Percentiles rank a stretch among this genome's conserved stretches.
These are phyloP conservation scores for Pterocles orientalis DNA, from an alignment of 2,113 vertebrate species.

Conservation along the genomic window DNA sequence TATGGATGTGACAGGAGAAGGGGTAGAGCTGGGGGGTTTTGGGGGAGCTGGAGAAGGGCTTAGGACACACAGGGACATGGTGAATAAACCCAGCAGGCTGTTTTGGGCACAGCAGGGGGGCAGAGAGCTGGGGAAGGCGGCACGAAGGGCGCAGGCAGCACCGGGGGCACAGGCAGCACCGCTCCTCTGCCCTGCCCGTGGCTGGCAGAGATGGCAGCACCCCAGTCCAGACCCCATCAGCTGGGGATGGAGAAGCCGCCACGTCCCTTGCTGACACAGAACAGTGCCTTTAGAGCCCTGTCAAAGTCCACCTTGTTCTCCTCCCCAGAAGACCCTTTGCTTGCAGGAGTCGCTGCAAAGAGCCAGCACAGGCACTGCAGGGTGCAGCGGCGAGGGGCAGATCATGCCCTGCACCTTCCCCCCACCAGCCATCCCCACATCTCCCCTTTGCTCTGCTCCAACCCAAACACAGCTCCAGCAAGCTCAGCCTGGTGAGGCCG, in stretches of 20 bases:
- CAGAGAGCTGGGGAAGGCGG: background rate
- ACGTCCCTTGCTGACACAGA: background rate
- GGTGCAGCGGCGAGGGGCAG: background rate
- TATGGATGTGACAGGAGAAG: background rate
- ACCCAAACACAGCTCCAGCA: background rate
- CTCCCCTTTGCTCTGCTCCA: background rate
- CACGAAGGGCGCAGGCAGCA: background rate
- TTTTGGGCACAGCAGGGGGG: background rate
- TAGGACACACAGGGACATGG: background rate
- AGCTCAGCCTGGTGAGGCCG: background rate
- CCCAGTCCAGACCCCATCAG: background rate
- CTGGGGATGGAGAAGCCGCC: background rate
- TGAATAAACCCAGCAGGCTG: background rate
- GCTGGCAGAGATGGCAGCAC: background rate
- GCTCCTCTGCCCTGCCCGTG: background rate
- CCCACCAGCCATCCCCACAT: accelerated
- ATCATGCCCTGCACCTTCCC: background rate
- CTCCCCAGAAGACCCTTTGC: background rate
- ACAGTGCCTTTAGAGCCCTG: background rate
- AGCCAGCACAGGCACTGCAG: background rate
- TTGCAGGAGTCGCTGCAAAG: background rate
- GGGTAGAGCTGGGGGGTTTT: background rate
- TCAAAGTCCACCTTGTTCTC: background rate
- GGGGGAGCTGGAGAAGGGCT: background rate
- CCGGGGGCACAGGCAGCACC: background rate